Evolutionary conservation across 2,797 vertebrate genomes (phyloP), one percentile per base, ranked within the genome.

Genomic region (Avahi laniger): DNA sequence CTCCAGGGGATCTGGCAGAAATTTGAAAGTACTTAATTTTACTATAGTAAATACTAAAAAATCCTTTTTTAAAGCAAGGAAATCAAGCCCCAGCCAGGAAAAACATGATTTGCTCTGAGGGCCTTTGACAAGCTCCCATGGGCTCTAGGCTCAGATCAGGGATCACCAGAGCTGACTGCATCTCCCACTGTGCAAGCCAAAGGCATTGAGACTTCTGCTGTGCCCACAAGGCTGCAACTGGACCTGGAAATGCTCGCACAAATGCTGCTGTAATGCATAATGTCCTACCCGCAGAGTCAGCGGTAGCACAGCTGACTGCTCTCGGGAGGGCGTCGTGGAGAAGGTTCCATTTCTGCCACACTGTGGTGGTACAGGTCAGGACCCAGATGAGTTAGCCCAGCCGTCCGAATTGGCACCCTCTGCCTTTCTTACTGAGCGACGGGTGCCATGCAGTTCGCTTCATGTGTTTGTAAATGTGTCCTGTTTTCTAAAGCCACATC

Each of bases 1-100:
- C 96, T 97, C 73, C 73, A 83, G 76, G 83, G 83, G 33, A 96
- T 97, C 91, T 97, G 95, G 95, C 94, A 97, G 87, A 85, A 78
- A 79, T 97, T 67, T 96, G 52, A 92, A 96, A 95, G 80, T 89
- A 61, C 63, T 92, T 87, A 65, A 76, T 91, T 97, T 97, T 95
- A 81, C 17, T 95, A 76, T 67, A 92, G 0, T 92, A 87, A 96
- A 85, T 96, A 82, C 22, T 54, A 54, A 65, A 93, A 65, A 57
- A 84, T 96, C 69, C n/a, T 81, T 96, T 96, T 94, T 89, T 67
- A 92, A 89, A 96, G 80, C 46, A 79, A 76, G 65, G 75, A 96
- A 75, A 22, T 50, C 78, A 91, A 86, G 63, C 48, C 12, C 24
- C 59, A 46, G 48, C 50, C 73, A 92, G 73, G 65, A 80, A 81